Evolutionary conservation across 2,113 vertebrate species (phyloP).

Genomic region (Ciconia boyciana): DNA sequence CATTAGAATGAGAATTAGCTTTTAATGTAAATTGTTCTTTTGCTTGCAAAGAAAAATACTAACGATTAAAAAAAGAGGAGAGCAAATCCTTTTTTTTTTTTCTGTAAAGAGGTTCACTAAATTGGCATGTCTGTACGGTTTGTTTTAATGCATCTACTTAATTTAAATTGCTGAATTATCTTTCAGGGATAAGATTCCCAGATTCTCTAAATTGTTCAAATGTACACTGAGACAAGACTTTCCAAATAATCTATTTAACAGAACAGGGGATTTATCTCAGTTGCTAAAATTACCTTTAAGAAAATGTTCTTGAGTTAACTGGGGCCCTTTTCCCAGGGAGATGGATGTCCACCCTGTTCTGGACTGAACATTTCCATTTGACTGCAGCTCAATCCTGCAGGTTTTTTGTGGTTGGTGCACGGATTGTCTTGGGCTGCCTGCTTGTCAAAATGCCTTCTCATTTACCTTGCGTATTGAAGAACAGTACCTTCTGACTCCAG

Average conservation of each 20-base stretch:
- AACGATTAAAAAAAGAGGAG: background rate
- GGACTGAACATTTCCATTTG: background rate
- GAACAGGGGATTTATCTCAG: background rate
- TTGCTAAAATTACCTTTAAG: background rate
- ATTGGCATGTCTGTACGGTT: background rate
- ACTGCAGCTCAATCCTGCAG: background rate
- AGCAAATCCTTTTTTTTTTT: background rate
- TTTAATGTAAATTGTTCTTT: slow-evolving; percentile 4
- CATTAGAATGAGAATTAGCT: background rate
- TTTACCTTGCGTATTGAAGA: background rate
- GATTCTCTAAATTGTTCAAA: slow-evolving; percentile 1
- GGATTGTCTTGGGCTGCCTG: background rate
- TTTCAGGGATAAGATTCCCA: background rate
- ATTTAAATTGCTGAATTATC: slow-evolving; percentile 28
- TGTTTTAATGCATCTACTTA: slow-evolving; percentile 9
- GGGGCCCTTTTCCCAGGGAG: background rate
- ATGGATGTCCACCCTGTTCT: background rate
- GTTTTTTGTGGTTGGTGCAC: background rate
- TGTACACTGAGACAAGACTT: background rate
- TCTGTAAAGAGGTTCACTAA: background rate
- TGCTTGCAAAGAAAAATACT: background rate
- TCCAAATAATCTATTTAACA: background rate
- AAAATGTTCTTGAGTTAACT: background rate
- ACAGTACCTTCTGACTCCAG: background rate
- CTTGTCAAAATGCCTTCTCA: background rate